Conservation (phyloP, 2,797 vertebrate genomes). For the Hippocampus kuda region DNA sequence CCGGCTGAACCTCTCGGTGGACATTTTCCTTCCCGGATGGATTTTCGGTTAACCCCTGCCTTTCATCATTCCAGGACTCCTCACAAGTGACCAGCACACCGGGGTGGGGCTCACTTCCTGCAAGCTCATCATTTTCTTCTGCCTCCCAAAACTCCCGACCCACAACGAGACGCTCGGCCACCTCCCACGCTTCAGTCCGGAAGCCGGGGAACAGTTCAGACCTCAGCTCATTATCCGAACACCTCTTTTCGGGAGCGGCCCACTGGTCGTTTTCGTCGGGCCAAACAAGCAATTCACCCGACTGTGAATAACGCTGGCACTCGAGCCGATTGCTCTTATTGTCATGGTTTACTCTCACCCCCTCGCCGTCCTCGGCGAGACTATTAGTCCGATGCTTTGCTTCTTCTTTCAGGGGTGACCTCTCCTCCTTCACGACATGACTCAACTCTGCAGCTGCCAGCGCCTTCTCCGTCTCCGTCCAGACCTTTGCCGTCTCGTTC, state of each 20-base stretch:
- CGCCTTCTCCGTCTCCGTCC: conserved; percentile 52
- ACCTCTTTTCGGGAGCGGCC: conserved; percentile 61
- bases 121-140: conserved; percentile 70
- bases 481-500: conserved; percentile 34
- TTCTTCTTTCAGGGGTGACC: conserved; percentile 43
- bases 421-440: conserved; percentile 49
- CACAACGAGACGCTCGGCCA: conserved; percentile 51
- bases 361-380: conserved; percentile 46
- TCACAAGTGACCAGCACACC: conserved; percentile 41
- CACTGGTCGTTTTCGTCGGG: conserved; percentile 71
- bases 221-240: conserved; percentile 55
- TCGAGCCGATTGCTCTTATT: conserved; percentile 53
- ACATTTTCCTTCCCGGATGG: conserved; percentile 19
- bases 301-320: conserved; percentile 56
- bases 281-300: conserved; percentile 56
- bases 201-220: conserved; percentile 64
- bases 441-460: conserved; percentile 56
- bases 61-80: conserved; percentile 58
- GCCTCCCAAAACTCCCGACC: conserved; percentile 64
- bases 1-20: conserved; percentile 12
- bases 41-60: conserved; percentile 29
- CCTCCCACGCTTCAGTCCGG: conserved; percentile 52
- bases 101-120: conserved; percentile 67
- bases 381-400: conserved; percentile 19
- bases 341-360: conserved; percentile 57